These are phyloP conservation scores for Hyalella azteca DNA, from an alignment of 2,888 invertebrate genomes.

Conservation along the genomic window DNA sequence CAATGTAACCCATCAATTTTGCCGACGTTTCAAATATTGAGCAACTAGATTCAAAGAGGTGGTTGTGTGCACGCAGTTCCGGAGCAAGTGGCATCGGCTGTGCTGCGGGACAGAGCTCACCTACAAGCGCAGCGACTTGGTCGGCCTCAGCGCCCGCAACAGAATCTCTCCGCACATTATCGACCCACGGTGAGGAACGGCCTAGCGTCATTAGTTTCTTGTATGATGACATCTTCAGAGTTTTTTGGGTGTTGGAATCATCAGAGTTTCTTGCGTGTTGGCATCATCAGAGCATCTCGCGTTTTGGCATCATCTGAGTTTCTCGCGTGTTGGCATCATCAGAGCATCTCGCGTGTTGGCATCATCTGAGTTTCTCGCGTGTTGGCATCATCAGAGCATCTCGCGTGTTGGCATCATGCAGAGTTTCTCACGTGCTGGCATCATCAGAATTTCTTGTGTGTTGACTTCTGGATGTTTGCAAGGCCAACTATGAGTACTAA, in stretches of 20 bases:
- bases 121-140: constrained; percentile 53
- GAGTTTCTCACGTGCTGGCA: no score
- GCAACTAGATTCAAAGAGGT: neutral
- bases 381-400: no score
- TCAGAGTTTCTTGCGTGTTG: no score
- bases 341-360: no score
- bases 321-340: no score
- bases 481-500: no score
- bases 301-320: no score
- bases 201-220: neutral
- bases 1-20: neutral
- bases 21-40: neutral
- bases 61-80: constrained; percentile 43
- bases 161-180: constrained; percentile 20
- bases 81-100: constrained; percentile 53
- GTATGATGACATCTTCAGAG: neutral
- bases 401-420: no score
- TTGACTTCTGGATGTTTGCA: no score
- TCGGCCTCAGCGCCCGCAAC: constrained; percentile 45
- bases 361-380: no score
- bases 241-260: neutral
- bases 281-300: no score
- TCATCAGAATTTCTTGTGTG: no score
- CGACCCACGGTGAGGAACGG: neutral
- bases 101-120: constrained; percentile 57